Percentiles rank a stretch among this genome's conserved stretches.
Conservation (phyloP, 1,140 invertebrate species). For the Lucilia cuprina region DNA sequence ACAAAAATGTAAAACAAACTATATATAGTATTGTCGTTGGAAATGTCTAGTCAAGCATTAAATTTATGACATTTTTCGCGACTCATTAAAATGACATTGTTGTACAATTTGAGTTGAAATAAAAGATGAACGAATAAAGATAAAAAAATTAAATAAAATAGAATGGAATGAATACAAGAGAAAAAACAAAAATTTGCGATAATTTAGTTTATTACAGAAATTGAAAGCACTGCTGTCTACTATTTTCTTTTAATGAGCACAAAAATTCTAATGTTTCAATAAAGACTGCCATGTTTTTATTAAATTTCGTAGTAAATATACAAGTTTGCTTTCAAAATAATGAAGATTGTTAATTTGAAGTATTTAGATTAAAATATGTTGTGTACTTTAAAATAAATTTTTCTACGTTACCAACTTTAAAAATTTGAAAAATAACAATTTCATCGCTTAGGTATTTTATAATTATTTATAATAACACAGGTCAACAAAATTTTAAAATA, state of each 20-base stretch:
- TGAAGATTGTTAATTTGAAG: too few species aligned
- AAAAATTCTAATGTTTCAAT: not conserved
- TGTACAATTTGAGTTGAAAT: not conserved
- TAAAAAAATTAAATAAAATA: not conserved
- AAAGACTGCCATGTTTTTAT: not conserved
- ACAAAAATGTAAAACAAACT: not conserved
- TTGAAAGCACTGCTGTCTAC: not conserved
- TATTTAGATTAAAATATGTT: too few species aligned
- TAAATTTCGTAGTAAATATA: too few species aligned
- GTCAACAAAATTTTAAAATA: too few species aligned
- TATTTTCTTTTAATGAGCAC: not conserved
- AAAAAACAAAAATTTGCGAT: not conserved
- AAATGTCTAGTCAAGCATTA: slow-evolving; percentile 30
- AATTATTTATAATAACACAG: too few species aligned
- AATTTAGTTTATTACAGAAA: not conserved
- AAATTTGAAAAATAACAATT: too few species aligned
- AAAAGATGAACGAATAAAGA: not conserved
- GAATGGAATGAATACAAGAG: not conserved
- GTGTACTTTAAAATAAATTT: too few species aligned
- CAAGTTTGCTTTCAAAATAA: too few species aligned
- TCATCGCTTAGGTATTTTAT: too few species aligned
- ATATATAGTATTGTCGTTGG: slow-evolving; percentile 13
- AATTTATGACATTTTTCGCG: slow-evolving; percentile 34
- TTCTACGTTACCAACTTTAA: too few species aligned
- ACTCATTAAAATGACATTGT: slow-evolving; percentile 31